Percentiles rank a stretch among this genome's conserved stretches.
phyloP scores from a whole-genome alignment of 1,140 invertebrate genomes.

The Caenorhabditis remanei region DNA sequence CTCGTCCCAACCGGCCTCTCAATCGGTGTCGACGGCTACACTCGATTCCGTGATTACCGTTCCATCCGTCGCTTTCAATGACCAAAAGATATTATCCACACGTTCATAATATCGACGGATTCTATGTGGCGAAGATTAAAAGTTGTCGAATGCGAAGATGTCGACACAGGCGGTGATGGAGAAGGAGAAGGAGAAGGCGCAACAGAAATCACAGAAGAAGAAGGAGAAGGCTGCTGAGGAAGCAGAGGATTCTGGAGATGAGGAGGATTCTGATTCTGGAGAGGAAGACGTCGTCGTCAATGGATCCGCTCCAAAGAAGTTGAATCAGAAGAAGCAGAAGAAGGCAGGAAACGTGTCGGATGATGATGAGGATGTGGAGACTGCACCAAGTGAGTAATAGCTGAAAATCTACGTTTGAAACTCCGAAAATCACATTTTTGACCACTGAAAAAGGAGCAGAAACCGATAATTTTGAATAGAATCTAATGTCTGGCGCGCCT shows the following conservation, averaged over 20 bases:
- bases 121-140: constrained; percentile 95
- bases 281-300: neutral
- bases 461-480: no score
- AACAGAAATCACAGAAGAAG: constrained; percentile 47
- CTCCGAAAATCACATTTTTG: no score
- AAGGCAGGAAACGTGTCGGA: constrained; percentile 4
- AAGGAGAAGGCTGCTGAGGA: constrained; percentile 14
- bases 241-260: constrained; percentile 9
- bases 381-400: neutral
- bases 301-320: neutral
- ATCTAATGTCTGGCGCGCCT: no score
- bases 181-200: constrained; percentile 39
- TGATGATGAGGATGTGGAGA: constrained; percentile 40
- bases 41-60: constrained; percentile 82
- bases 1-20: constrained; percentile 92
- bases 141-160: constrained; percentile 74
- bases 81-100: constrained; percentile 95
- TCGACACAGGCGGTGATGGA: constrained; percentile 19
- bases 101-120: constrained; percentile 98
- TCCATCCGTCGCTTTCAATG: constrained; percentile 91
- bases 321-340: constrained; percentile 53
- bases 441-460: no score
- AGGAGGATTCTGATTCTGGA: neutral
- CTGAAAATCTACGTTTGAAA: no score
- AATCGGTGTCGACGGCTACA: constrained; percentile 95